These are phyloP conservation scores for Andrena bucephala DNA, from an alignment of 2,888 invertebrate genomes.

Conservation along the genomic window DNA sequence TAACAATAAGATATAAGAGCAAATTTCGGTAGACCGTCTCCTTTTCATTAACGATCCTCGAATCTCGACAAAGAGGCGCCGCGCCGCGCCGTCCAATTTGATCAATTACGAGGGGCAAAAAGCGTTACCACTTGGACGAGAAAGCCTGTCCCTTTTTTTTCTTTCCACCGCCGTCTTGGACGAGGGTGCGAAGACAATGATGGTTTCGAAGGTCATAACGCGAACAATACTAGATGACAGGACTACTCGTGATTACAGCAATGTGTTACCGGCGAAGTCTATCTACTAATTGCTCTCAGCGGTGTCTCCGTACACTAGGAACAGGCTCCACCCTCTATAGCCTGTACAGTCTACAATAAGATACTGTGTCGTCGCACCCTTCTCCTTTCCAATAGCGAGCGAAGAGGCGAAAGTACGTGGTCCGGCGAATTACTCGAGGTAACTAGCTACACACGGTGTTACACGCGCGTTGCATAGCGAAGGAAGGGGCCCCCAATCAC, in stretches of 20 bases:
- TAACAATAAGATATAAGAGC: neutral
- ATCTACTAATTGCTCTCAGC: slow-evolving; percentile 73
- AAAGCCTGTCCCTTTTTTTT: slow-evolving; percentile 58
- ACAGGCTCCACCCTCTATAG: neutral
- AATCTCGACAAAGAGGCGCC: slow-evolving; percentile 42
- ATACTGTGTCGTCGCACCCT: neutral
- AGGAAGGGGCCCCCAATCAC: slow-evolving; percentile 65
- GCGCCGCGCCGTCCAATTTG: slow-evolving; percentile 62
- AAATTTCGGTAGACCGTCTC: neutral
- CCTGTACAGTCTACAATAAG: neutral
- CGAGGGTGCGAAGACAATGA: slow-evolving; percentile 74
- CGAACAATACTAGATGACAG: slow-evolving; percentile 66
- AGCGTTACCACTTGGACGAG: slow-evolving; percentile 59
- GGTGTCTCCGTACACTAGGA: neutral
- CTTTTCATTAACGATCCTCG: slow-evolving; percentile 32
- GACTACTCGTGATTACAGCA: slow-evolving; percentile 52
- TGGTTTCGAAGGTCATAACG: slow-evolving; percentile 39
- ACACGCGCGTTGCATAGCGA: slow-evolving; percentile 19
- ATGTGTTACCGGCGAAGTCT: slow-evolving; percentile 59
- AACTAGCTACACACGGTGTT: slow-evolving; percentile 29
- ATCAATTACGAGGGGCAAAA: slow-evolving; percentile 61
- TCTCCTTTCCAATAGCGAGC: too few relatives aligned
- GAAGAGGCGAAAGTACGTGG: too few relatives aligned
- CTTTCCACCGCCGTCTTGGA: slow-evolving; percentile 37
- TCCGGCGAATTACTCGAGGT: slow-evolving; percentile 7